phyloP scores from a whole-genome alignment of 2,888 invertebrate species.

The Protodeltote pygarga region DNA sequence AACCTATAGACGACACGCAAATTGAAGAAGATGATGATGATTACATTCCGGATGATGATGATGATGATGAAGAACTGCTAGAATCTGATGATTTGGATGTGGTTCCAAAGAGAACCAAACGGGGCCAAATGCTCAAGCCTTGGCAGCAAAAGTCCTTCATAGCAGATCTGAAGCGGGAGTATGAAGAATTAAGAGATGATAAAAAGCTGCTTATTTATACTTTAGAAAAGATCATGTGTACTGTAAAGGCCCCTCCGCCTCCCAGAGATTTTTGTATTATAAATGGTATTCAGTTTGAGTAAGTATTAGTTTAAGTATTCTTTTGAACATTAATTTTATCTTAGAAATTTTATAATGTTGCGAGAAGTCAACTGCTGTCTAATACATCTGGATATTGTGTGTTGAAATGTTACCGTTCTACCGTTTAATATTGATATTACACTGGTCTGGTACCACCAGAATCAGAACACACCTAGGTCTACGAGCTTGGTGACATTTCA shows the following conservation, averaged over 20 bases:
- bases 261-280: conserved; percentile 62
- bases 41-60: conserved; percentile 8
- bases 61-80: conserved; percentile 4
- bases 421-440: no score
- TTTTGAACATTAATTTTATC: not conserved
- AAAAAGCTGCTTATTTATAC: conserved; percentile 59
- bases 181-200: conserved; percentile 63
- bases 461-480: no score
- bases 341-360: no score
- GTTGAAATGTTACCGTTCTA: no score
- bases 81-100: not conserved
- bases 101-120: conserved; percentile 7
- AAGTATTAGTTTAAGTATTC: conserved; percentile 44
- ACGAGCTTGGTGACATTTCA: no score
- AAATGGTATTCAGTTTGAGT: conserved; percentile 64
- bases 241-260: conserved; percentile 60
- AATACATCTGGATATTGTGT: no score
- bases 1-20: conserved; percentile 1
- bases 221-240: conserved; percentile 68
- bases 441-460: no score
- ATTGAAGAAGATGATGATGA: conserved; percentile 12
- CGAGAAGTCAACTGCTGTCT: no score
- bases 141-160: conserved; percentile 64
- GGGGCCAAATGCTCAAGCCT: conserved; percentile 47
- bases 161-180: conserved; percentile 58